A percentile compares a stretch with the other conserved stretches of the same genome.
Evolutionary conservation across 2,888 invertebrate genomes (phyloP).

Genomic region (Invenusta paracnida): DNA sequence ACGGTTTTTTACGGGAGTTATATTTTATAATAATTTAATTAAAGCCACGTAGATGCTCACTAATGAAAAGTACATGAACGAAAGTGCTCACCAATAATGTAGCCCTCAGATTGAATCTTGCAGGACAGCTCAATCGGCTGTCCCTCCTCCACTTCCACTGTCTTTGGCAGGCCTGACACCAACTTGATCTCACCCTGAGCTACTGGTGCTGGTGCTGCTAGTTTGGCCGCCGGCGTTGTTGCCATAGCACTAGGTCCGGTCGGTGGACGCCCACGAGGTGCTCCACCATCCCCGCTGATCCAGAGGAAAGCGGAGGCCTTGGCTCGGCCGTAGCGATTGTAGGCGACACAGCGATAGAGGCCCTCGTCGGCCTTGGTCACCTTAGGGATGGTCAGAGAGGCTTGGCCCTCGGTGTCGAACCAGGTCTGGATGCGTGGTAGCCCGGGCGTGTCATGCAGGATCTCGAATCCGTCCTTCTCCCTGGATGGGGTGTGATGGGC

Average conservation of each 20-base stretch:
- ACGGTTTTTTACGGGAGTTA: too few relatives aligned
- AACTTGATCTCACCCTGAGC: neutral
- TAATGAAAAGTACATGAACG: too few relatives aligned
- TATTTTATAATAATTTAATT: too few relatives aligned
- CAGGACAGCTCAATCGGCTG: slow-evolving; percentile 27
- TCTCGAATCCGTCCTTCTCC: slow-evolving; percentile 44
- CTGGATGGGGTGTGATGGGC: neutral
- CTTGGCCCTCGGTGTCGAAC: neutral
- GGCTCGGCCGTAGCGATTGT: slow-evolving; percentile 40
- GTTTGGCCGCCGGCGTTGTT: neutral
- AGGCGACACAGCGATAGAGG: slow-evolving; percentile 42
- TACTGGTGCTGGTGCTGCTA: neutral
- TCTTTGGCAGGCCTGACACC: neutral
- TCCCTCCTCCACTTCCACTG: slow-evolving; percentile 19
- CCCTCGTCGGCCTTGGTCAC: slow-evolving; percentile 41
- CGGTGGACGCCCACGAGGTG: neutral
- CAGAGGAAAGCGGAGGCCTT: slow-evolving; percentile 42
- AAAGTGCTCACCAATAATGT: slow-evolving; percentile 38
- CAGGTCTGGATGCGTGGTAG: neutral
- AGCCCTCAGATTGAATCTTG: neutral
- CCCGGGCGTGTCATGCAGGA: slow-evolving; percentile 27
- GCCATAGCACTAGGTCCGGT: neutral
- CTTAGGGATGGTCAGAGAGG: slow-evolving; percentile 30
- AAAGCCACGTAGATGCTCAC: too few relatives aligned
- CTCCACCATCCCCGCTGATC: neutral